These are phyloP conservation scores for Copidosoma floridanum DNA, from an alignment of 1,140 invertebrate species.

Conservation along the genomic window DNA sequence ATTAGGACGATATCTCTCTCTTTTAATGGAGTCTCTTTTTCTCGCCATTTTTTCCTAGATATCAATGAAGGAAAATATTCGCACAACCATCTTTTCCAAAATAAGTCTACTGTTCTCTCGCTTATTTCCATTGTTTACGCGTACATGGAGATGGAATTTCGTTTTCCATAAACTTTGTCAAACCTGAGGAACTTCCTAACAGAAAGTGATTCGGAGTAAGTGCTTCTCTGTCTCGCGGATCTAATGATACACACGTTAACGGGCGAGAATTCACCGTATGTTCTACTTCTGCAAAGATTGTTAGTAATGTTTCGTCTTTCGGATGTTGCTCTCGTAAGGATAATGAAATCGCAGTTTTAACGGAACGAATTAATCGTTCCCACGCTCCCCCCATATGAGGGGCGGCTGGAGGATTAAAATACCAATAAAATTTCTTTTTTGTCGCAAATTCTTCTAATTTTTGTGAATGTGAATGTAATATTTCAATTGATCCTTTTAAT, in stretches of 20 bases:
- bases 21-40: no score
- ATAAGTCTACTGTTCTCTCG: no score
- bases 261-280: conserved; percentile 5
- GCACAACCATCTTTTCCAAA: no score
- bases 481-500: not conserved
- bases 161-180: not conserved
- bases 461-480: not conserved
- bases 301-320: not conserved
- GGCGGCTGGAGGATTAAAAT: not conserved
- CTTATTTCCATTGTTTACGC: no score
- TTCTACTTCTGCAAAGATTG: not conserved
- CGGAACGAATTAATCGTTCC: not conserved
- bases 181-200: not conserved
- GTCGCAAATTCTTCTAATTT: not conserved
- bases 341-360: not conserved
- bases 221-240: not conserved
- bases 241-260: not conserved
- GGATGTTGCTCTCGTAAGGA: not conserved
- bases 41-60: no score
- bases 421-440: not conserved
- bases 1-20: no score
- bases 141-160: not conserved
- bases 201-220: not conserved
- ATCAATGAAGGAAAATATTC: no score
- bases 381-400: not conserved